Base-by-base conservation (phyloP, 2,888 invertebrate genomes). In the Amorpha juglandis region DNA sequence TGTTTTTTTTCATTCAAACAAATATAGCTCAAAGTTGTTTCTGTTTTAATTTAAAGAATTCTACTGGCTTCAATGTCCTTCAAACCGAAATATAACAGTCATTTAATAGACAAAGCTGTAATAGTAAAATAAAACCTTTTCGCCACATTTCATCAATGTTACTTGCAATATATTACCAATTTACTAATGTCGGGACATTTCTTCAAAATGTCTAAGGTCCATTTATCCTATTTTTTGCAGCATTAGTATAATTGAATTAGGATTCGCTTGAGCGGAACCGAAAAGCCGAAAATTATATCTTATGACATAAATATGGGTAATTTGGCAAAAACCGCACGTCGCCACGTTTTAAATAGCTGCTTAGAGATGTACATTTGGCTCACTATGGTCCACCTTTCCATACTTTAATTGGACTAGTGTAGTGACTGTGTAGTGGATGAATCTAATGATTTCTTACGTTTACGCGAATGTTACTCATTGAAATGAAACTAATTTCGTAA, bases 201-300 rank as follows among this genome's bases (percentile, higher is more conserved):
- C 19, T 19, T 38, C 16, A 7, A 38, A 38, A 55, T 42, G 12
- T n/a, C 58, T 11, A 38, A 38, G 38, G 42, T 35, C 45, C 11
- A 65, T 66, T 63, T 58, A 55, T 51, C 48, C 62, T 35, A 42
- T 19, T 69, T 58, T 58, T 58, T 58, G 58, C 58, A 38, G 58
- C 58, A 58, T 58, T 58, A 58, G 58, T 38, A 19, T 86, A 88
- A 88, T 88, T 87, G 79, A 88, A 88, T 88, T 86, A 88, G 80
- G 74, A 78, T 86, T 85, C 79, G 86, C 87, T 77, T 81, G 77
- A 62, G 42, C 67, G 66, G 63, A 79, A 78, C 79, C 85, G 85
- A 80, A 80, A 87, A 88, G 75, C 86, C 66, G 83, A 79, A 87
- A 86, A 88, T 88, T 81, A 86, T 75, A 84, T 58, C 69, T 69